A percentile compares a stretch with the other conserved stretches of the same genome.
Evolutionary conservation across 2,888 invertebrate genomes (phyloP).

Genomic region (Troglohyphantes excavatus): DNA sequence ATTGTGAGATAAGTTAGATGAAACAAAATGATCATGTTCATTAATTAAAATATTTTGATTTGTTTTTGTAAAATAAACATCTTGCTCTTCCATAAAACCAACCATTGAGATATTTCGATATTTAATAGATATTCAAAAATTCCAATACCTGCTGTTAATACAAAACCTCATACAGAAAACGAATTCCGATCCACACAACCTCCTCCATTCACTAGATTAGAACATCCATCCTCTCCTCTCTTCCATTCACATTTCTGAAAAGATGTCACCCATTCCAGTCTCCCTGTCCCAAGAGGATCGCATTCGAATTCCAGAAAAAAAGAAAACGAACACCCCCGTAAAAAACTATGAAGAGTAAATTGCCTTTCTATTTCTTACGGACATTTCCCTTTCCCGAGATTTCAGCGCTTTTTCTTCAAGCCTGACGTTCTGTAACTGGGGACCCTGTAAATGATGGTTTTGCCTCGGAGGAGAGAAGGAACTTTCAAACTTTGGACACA

Average conservation of each 20-base stretch:
- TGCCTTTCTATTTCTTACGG: slow-evolving; percentile 58
- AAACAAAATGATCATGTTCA: too few species aligned
- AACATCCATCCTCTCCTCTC: slow-evolving; percentile 1
- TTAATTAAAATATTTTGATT: too few species aligned
- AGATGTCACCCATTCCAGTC: slow-evolving; percentile 50
- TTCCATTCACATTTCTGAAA: slow-evolving; percentile 41
- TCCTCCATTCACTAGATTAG: neutral
- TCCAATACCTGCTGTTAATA: too few species aligned
- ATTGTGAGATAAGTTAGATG: too few species aligned
- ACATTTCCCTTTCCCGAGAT: slow-evolving; percentile 25
- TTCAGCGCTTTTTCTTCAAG: neutral
- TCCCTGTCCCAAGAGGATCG: slow-evolving; percentile 16
- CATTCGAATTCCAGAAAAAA: slow-evolving; percentile 12
- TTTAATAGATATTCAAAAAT: too few species aligned
- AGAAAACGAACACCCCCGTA: neutral
- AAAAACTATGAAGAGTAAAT: slow-evolving; percentile 65
- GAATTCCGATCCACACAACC: neutral
- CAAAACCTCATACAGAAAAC: too few species aligned
- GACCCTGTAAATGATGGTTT: slow-evolving; percentile 55
- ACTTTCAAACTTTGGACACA: slow-evolving; percentile 61
- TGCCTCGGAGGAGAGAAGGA: slow-evolving; percentile 35
- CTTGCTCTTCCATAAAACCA: too few species aligned
- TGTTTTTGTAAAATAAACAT: too few species aligned
- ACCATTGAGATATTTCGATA: too few species aligned
- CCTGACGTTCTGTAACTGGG: slow-evolving; percentile 48